Evolutionary conservation across 2,888 invertebrate genomes (phyloP).

Genomic region (Drosophila falleni): DNA sequence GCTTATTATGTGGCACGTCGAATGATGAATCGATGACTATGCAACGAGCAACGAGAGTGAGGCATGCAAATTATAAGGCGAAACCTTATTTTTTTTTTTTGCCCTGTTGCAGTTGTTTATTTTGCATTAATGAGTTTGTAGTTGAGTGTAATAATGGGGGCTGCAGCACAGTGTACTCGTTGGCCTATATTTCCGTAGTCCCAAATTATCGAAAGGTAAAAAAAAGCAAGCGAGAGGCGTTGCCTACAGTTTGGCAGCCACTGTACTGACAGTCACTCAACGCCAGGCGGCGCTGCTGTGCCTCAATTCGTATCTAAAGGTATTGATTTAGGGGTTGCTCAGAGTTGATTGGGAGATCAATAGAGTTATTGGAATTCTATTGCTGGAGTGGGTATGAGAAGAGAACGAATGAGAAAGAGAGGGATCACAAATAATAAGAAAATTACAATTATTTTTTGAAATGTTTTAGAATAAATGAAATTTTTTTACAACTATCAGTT

Average conservation of each 20-base stretch:
- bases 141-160: constrained; percentile 71
- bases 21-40: constrained; percentile 43
- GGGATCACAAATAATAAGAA: neutral
- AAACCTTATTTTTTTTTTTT: constrained; percentile 10
- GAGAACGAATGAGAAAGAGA: constrained; percentile 33
- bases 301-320: neutral
- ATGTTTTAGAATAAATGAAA: too few relatives aligned
- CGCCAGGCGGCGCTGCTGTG: constrained; percentile 63
- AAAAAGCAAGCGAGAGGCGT: constrained; percentile 17
- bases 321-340: constrained; percentile 77
- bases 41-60: neutral
- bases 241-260: constrained; percentile 55
- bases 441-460: neutral
- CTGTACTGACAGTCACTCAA: constrained; percentile 34
- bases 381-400: neutral
- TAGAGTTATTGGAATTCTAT: constrained; percentile 53
- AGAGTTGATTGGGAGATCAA: constrained; percentile 72
- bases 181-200: constrained; percentile 46
- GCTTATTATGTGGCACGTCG: constrained; percentile 57
- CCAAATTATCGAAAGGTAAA: constrained; percentile 54
- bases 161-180: constrained; percentile 23
- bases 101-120: constrained; percentile 67
- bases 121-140: constrained; percentile 78
- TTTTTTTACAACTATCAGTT: too few relatives aligned
- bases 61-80: constrained; percentile 68